Percentiles rank a stretch among this genome's conserved stretches.
Conservation (phyloP, 2,113 vertebrate species). For the Dermatemys mawii region DNA sequence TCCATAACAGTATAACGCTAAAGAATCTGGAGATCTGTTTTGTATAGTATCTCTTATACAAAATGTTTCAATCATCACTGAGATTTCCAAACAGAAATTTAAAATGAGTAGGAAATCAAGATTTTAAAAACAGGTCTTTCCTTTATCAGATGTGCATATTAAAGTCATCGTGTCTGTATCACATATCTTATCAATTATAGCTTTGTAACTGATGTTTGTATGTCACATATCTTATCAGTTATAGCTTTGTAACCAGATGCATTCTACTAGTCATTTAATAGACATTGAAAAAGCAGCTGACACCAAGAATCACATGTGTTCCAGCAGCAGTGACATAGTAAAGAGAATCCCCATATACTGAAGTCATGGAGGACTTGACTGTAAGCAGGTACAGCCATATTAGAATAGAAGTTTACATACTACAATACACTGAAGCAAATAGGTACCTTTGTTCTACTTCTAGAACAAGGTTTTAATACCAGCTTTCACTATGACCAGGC, state of each 20-base stretch:
- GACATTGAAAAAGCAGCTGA: not conserved
- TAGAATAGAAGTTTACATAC: accelerated
- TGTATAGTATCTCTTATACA: not conserved
- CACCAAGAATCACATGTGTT: not conserved
- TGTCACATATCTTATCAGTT: not conserved
- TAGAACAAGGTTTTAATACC: not conserved
- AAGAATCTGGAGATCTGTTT: not conserved
- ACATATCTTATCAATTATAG: not conserved
- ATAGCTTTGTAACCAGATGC: not conserved
- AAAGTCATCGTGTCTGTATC: too few species aligned
- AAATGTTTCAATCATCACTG: not conserved
- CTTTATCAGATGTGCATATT: not conserved
- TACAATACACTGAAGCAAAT: not conserved
- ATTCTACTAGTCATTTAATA: not conserved
- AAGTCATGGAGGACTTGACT: not conserved
- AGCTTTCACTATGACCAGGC: not conserved
- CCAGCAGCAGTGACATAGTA: not conserved
- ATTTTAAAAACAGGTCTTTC: not conserved
- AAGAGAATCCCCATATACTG: not conserved
- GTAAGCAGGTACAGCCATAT: not conserved
- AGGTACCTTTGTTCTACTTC: not conserved
- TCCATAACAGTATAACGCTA: not conserved
- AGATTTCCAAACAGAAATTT: not conserved
- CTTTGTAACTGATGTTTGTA: not conserved
- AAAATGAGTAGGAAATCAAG: not conserved